Percentiles rank a stretch among this genome's conserved stretches.
Conservation (phyloP, 2,888 invertebrate species). For the Parelbella ahira region DNA sequence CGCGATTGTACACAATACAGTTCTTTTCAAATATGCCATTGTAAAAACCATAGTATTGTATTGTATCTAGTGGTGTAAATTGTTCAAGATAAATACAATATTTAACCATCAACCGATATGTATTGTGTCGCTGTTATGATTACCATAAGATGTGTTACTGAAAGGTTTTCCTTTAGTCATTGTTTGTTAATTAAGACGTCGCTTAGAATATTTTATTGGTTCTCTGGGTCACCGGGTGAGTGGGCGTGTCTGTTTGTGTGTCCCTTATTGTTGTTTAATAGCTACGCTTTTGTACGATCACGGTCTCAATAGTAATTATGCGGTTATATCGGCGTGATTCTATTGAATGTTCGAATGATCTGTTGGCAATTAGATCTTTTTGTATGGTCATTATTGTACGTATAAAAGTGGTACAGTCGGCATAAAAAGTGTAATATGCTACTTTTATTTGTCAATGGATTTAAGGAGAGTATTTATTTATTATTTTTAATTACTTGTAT, state of each 20-base stretch:
- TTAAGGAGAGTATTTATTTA: no score
- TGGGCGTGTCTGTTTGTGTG: conserved; percentile 49
- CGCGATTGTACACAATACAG: conserved; percentile 48
- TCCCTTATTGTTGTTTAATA: conserved; percentile 39
- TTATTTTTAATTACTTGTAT: no score
- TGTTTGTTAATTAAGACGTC: conserved; percentile 63
- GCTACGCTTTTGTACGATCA: conserved; percentile 30
- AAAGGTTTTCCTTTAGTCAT: conserved; percentile 58
- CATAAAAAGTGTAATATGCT: no score
- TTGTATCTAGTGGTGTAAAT: conserved; percentile 50
- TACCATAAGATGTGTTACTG: conserved; percentile 53
- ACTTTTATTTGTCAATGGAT: no score
- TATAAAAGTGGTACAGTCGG: no score
- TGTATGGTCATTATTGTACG: no score
- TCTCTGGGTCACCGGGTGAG: conserved; percentile 57
- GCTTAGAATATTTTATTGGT: conserved; percentile 52
- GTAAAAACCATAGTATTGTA: conserved; percentile 56
- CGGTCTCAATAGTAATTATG: conserved; percentile 23
- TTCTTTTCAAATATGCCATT: conserved; percentile 58
- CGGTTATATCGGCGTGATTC: conserved; percentile 25
- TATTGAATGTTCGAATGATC: conserved; percentile 4
- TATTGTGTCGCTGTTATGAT: conserved; percentile 57
- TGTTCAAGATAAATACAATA: conserved; percentile 57
- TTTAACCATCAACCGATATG: conserved; percentile 39
- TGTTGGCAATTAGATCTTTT: no score